These are phyloP conservation scores for Peromyscus nudipes DNA, from an alignment of 2,797 vertebrate genomes.

Conservation along the genomic window DNA sequence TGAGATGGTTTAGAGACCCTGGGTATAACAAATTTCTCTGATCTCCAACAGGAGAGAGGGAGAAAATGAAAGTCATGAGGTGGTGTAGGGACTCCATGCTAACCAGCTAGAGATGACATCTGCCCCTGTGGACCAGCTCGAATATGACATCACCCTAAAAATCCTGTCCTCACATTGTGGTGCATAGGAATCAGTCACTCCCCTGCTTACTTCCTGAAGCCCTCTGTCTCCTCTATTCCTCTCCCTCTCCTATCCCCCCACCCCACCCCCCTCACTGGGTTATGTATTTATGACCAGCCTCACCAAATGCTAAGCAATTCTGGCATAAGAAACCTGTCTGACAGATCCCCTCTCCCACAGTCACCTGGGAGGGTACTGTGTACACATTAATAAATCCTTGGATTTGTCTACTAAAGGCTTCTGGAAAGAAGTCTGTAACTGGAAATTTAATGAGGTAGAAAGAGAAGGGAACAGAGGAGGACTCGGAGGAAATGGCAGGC, in stretches of 20 bases:
- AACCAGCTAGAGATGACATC: too few species aligned
- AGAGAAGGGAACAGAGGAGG: not conserved
- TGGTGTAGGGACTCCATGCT: not conserved
- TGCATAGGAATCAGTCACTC: not conserved
- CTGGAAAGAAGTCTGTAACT: constrained; percentile 40
- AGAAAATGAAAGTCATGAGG: not conserved
- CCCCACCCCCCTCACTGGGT: not conserved
- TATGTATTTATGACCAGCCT: not conserved
- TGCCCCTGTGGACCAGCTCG: fast-evolving
- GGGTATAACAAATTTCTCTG: not conserved
- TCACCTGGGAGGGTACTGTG: not conserved
- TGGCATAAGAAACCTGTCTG: not conserved
- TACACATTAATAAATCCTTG: constrained; percentile 49
- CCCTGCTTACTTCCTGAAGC: not conserved
- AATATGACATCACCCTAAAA: not conserved
- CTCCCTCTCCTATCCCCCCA: too few species aligned
- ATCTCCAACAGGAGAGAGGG: not conserved
- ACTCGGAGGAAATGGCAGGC: constrained; percentile 53
- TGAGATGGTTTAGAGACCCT: constrained; percentile 28
- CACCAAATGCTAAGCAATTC: not conserved
- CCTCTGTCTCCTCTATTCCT: too few species aligned
- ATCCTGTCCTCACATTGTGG: not conserved
- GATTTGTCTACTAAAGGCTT: constrained; percentile 43
- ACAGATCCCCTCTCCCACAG: not conserved
- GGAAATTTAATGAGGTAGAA: constrained; percentile 55